A percentile compares a stretch with the other conserved stretches of the same genome.
These are phyloP conservation scores for Murina feae DNA, from an alignment of 2,113 vertebrate species.

Conservation along the genomic window DNA sequence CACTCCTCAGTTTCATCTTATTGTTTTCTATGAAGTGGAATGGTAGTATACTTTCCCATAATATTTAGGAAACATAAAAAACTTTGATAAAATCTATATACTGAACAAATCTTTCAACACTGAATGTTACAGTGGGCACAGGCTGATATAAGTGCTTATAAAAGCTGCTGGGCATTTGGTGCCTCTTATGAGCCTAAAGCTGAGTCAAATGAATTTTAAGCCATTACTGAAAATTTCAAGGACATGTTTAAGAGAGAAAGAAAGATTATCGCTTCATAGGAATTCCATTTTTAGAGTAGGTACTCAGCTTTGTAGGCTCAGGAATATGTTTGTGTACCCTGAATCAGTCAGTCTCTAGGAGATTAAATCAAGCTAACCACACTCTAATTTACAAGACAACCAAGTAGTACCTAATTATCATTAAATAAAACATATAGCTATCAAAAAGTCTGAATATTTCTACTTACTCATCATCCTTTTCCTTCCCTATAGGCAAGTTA, in stretches of 20 bases:
- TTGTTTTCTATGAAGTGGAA: slow-evolving; percentile 11
- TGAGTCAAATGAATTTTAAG: background rate
- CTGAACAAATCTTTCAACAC: background rate
- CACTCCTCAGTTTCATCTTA: slow-evolving; percentile 36
- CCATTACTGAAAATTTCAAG: background rate
- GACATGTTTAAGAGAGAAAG: background rate
- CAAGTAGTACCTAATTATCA: slow-evolving; percentile 62
- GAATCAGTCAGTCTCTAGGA: background rate
- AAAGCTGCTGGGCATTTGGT: background rate
- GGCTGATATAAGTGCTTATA: background rate
- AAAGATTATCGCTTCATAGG: background rate
- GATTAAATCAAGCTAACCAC: background rate
- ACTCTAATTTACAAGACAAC: slow-evolving; percentile 38
- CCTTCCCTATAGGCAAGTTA: slow-evolving; percentile 54
- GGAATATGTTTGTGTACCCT: background rate
- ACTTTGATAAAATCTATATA: slow-evolving; percentile 20
- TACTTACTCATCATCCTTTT: slow-evolving; percentile 64
- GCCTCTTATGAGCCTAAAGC: background rate
- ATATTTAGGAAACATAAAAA: background rate
- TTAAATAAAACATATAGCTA: slow-evolving; percentile 61
- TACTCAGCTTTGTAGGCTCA: background rate
- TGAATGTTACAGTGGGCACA: background rate
- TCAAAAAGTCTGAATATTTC: slow-evolving; percentile 42
- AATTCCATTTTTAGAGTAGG: background rate
- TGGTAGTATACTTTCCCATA: background rate